These are phyloP conservation scores for Lagopus muta DNA, from an alignment of 2,113 vertebrate genomes.

Conservation along the genomic window DNA sequence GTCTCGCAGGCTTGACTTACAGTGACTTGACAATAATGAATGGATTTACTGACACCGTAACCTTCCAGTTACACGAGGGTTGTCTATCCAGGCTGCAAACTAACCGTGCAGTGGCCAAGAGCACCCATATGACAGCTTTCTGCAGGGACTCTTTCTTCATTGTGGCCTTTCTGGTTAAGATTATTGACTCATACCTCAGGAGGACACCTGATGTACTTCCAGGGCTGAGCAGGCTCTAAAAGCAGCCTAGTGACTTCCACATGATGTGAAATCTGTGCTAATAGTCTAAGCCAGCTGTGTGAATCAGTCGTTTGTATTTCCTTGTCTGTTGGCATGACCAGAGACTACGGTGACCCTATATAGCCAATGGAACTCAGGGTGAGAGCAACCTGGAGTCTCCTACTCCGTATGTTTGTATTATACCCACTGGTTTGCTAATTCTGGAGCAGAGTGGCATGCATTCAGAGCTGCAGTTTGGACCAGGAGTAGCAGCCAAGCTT, in stretches of 20 bases:
- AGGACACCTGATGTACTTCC: not conserved
- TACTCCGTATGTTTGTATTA: rapidly evolving
- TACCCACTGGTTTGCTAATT: not conserved
- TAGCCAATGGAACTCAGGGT: not conserved
- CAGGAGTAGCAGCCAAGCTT: not conserved
- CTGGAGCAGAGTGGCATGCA: not conserved
- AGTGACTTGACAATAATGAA: not conserved
- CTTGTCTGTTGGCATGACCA: not conserved
- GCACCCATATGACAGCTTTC: not conserved
- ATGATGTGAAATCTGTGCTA: not conserved
- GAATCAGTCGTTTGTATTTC: not conserved
- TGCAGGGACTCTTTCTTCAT: not conserved
- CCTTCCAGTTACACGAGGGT: not conserved
- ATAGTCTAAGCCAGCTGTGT: not conserved
- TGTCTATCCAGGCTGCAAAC: not conserved
- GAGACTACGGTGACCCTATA: not conserved
- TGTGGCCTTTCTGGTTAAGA: not conserved
- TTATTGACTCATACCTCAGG: not conserved
- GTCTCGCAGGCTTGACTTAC: not conserved
- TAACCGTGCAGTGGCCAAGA: not conserved
- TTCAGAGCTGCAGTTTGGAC: not conserved
- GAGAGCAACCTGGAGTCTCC: not conserved
- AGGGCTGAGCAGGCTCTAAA: not conserved
- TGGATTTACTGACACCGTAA: not conserved
- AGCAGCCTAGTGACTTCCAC: not conserved